Evolutionary conservation across 1,140 invertebrate species (phyloP), one percentile per base, ranked within the genome.

Genomic region (Caerostris extrusa): DNA sequence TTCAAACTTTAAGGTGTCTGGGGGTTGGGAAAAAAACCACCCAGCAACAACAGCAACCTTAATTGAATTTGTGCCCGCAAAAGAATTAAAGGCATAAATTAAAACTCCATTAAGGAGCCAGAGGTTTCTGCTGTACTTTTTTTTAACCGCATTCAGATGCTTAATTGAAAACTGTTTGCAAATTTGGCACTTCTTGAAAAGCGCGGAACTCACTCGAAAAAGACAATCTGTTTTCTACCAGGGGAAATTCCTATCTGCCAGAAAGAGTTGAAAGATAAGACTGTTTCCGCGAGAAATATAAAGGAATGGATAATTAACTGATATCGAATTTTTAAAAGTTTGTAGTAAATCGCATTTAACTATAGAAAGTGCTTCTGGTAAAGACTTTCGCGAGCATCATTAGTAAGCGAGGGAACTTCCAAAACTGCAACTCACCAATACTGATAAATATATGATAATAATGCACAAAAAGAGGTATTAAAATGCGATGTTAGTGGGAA

Each of bases 61-160:
- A 88, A 88, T 88, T 88, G 86, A 88, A 88, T 88, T 67, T 53
- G 19, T 19, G 19, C 34, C 64, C 60, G 64, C 61, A 53, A 88
- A 88, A 57, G 58, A 88, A 88, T 88, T 88, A 88, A 88, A 19
- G 60, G 60, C 86, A 64, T 55, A 53, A 88, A 88, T 88, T 88
- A 88, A 88, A 88, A 88, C 60, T 88, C 34, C 86, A 88, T 88
- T 88, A 88, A n/a, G 58, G 86, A 10, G 4, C 53, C 58, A 14
- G 58, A 19, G 19, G 56, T 10, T 14, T 10, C 53, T n/a, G 4
- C 53, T 19, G 17, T 88, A 57, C 64, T 7, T 64, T 64, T n/a
- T 64, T 53, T 53, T 3, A 10, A 57, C 6, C 82, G 57, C 82
- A 64, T 88, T 17, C 83, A 55, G 19, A 34, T 5, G 58, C 12